A percentile compares a stretch with the other conserved stretches of the same genome.
phyloP scores from a whole-genome alignment of 2,888 invertebrate genomes.

The Morpho helenor region DNA sequence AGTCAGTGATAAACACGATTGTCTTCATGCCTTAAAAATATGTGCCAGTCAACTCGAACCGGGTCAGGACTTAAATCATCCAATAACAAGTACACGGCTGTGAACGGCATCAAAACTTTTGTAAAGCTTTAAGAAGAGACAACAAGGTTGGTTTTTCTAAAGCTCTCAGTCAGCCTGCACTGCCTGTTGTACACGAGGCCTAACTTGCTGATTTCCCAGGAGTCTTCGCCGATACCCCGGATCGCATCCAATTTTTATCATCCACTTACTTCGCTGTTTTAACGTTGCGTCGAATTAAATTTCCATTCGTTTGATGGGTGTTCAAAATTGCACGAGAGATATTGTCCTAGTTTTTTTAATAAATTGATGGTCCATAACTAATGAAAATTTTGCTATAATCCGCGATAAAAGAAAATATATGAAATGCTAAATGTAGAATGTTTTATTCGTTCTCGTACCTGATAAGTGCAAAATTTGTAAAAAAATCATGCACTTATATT shows the following conservation, averaged over 20 bases:
- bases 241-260: constrained; percentile 65
- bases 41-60: constrained; percentile 3
- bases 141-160: constrained; percentile 1
- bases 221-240: constrained; percentile 52
- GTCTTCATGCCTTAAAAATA: constrained; percentile 13
- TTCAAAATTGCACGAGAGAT: background rate
- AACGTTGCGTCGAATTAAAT: constrained; percentile 18
- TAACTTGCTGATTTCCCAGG: constrained; percentile 61
- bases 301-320: constrained; percentile 11
- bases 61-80: constrained; percentile 13
- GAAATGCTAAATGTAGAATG: too few species aligned
- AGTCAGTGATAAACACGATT: constrained; percentile 12
- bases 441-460: too few species aligned
- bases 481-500: too few species aligned
- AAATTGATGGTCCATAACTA: too few species aligned
- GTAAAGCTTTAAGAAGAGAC: background rate
- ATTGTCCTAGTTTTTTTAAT: too few species aligned
- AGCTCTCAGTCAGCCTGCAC: background rate
- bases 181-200: constrained; percentile 28
- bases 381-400: too few species aligned
- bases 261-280: constrained; percentile 23
- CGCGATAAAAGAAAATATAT: too few species aligned
- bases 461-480: too few species aligned
- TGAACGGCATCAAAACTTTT: background rate
- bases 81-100: constrained; percentile 6